phyloP scores from a whole-genome alignment of 2,888 invertebrate genomes.

The Nineta flava region DNA sequence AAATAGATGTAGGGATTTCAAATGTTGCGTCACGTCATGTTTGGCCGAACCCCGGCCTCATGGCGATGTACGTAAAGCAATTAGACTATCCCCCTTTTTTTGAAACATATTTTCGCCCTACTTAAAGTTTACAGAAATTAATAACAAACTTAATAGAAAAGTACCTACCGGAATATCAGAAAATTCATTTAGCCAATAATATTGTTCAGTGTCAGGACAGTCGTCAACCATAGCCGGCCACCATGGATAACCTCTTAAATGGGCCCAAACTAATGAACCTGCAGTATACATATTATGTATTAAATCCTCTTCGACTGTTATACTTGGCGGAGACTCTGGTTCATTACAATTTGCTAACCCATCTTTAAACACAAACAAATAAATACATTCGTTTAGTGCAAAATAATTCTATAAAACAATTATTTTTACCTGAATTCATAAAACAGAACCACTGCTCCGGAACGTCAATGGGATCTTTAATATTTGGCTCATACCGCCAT shows the following conservation, averaged over 20 bases:
- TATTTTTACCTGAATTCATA: constrained; percentile 37
- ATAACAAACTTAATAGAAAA: not conserved
- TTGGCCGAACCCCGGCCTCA: too few species aligned
- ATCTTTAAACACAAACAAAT: not conserved
- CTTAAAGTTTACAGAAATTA: not conserved
- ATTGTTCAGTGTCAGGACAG: constrained; percentile 42
- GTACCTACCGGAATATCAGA: not conserved
- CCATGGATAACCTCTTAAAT: constrained; percentile 43
- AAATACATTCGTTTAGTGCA: too few species aligned
- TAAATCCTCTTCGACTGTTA: constrained; percentile 33
- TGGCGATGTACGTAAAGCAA: too few species aligned
- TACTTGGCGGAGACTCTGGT: constrained; percentile 30
- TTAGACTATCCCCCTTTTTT: too few species aligned
- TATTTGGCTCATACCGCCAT: constrained; percentile 37
- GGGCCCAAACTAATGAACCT: constrained; percentile 52
- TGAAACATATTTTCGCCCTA: too few species aligned
- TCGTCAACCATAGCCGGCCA: constrained; percentile 61
- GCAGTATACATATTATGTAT: constrained; percentile 42
- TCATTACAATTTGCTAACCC: constrained; percentile 27
- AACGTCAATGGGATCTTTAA: constrained; percentile 39
- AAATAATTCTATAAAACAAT: too few species aligned
- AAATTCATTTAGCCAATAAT: constrained; percentile 35
- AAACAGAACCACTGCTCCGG: constrained; percentile 44
- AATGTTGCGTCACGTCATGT: too few species aligned
- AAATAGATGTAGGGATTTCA: too few species aligned